Evolutionary conservation across 2,113 vertebrate species (phyloP), one percentile per base, ranked within the genome.

Genomic region (Notiomystis cincta): DNA sequence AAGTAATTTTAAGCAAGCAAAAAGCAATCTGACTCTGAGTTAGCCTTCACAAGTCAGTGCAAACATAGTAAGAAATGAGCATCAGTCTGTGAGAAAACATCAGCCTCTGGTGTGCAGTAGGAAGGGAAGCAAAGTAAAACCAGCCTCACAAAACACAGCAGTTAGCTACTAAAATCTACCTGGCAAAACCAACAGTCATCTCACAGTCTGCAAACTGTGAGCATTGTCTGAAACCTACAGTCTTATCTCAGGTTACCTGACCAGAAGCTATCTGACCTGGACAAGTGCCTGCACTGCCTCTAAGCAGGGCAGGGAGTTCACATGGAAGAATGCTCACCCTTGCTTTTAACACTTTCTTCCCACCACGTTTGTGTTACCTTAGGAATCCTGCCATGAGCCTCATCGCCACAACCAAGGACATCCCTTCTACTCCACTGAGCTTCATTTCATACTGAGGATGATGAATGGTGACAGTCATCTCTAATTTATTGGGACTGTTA

Each of bases 241-340:
- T 21, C 11, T 30, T 50, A 42, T 15, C 48, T 44, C 58, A 67
- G 64, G 57, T 17, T 38, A 50, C 25, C 18, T 6, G 1, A 20
- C 7, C 37, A 38, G 51, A 89, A 70, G 27, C 8, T 48, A 47
- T 17, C 22, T 10, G 27, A 42, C 23, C 35, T 11, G 11, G 22
- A 24, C 45, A 70, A 27, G 42, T 12, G 12, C 50, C 64, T 2
- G 4, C 0, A 0, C n/a, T 50, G 66, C 14, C 54, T 35, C 35
- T 15, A 6, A 0, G 0, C 56, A 45, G 42, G 33, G 37, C 2
- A 0, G 21, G 9, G 0, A 2, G 1, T 22, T 16, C 13, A 4
- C 0, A 0, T 6, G 61, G 58, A 57, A 60, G 3, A 90, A 64
- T 1, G 5, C 3, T 82, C 38, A n/a, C 21, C 12, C 45, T 65